Evolutionary conservation across 2,888 invertebrate genomes (phyloP).

Genomic region (Drosophila nr. perissopoda): DNA sequence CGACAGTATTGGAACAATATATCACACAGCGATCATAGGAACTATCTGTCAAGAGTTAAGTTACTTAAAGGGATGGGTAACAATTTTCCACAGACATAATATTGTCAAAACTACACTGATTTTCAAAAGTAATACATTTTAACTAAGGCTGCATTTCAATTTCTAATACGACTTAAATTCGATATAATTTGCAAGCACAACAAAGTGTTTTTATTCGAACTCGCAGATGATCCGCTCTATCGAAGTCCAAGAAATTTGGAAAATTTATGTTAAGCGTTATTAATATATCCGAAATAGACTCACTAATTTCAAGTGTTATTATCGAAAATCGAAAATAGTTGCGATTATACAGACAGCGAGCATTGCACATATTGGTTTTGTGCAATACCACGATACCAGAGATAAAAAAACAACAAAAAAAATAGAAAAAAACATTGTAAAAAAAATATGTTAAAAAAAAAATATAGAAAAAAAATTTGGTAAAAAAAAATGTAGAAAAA

Average conservation of each 20-base stretch:
- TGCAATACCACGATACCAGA: too few relatives aligned
- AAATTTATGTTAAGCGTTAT: neutral
- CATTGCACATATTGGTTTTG: too few relatives aligned
- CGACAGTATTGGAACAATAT: neutral
- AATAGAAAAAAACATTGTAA: too few relatives aligned
- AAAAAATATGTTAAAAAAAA: too few relatives aligned
- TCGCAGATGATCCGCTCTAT: neutral
- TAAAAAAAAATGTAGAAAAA: too few relatives aligned
- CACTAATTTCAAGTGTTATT: neutral
- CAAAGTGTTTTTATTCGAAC: neutral
- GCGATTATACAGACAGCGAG: too few relatives aligned
- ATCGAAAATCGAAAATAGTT: too few relatives aligned
- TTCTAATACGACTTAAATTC: neutral
- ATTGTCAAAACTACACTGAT: neutral
- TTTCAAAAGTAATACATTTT: neutral
- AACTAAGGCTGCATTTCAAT: neutral
- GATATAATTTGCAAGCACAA: neutral
- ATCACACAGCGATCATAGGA: neutral
- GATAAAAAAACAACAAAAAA: too few relatives aligned
- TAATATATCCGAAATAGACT: neutral
- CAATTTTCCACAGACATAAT: neutral
- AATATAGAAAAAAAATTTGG: too few relatives aligned
- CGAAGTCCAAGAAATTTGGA: neutral
- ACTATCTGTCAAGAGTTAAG: neutral
- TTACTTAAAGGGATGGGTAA: neutral